Evolutionary conservation across 2,888 invertebrate species (phyloP).

Genomic region (Endotricha flammealis): DNA sequence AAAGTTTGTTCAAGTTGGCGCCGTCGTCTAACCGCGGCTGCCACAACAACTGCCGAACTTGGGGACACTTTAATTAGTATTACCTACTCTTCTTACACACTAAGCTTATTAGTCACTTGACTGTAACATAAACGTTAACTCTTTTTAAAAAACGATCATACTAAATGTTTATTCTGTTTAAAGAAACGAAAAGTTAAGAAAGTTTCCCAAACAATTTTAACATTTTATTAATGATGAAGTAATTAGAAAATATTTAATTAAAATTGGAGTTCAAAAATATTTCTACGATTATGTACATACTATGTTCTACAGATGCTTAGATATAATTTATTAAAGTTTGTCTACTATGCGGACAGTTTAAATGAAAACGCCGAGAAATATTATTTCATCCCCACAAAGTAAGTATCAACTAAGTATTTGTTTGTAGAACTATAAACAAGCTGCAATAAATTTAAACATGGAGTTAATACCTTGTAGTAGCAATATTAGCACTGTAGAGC

Average conservation of each 20-base stretch:
- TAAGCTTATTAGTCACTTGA: conserved; percentile 35
- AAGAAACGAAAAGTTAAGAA: conserved; percentile 24
- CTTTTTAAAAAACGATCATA: conserved; percentile 23
- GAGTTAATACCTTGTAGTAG: background rate
- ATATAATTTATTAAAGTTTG: too few relatives aligned
- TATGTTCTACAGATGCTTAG: too few relatives aligned
- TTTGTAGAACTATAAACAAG: too few relatives aligned
- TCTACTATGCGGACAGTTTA: too few relatives aligned
- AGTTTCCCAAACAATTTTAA: conserved; percentile 27
- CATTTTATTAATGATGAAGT: background rate
- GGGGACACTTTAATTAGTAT: conserved; percentile 58
- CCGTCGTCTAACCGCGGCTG: conserved; percentile 35
- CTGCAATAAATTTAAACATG: too few relatives aligned
- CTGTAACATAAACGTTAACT: conserved; percentile 23
- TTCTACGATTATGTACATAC: too few relatives aligned
- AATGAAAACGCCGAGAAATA: too few relatives aligned
- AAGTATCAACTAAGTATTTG: too few relatives aligned
- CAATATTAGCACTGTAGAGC: conserved; percentile 3
- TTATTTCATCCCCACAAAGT: too few relatives aligned
- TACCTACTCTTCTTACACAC: conserved; percentile 26
- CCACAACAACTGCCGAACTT: conserved; percentile 46
- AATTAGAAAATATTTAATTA: background rate
- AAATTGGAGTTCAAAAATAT: too few relatives aligned
- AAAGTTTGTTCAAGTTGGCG: conserved; percentile 43
- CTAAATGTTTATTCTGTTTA: conserved; percentile 26